Evolutionary conservation across 2,888 invertebrate species (phyloP).

Genomic region (Cerastis leucographa): DNA sequence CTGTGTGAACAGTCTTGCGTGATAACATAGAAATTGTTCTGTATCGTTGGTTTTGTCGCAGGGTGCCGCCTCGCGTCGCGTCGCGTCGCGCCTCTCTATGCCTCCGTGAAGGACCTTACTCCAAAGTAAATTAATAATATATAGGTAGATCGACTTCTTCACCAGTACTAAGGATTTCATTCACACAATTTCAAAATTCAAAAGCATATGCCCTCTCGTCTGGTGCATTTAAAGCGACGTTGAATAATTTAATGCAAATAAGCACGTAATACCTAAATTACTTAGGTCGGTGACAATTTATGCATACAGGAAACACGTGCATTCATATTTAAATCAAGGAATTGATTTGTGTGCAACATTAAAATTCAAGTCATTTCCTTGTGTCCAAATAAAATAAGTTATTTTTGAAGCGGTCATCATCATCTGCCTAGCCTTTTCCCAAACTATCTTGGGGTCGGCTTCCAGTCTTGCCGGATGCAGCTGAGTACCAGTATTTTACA

Average conservation of each 20-base stretch:
- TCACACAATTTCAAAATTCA: neutral
- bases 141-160: too few species aligned
- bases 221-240: neutral
- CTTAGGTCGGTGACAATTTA: slow-evolving; percentile 8
- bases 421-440: too few species aligned
- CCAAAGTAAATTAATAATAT: too few species aligned
- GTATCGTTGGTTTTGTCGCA: too few species aligned
- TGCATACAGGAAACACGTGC: slow-evolving; percentile 18
- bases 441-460: too few species aligned
- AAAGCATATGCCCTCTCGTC: neutral
- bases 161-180: neutral
- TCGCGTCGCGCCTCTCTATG: too few species aligned
- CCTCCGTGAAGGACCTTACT: too few species aligned
- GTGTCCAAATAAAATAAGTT: neutral
- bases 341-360: slow-evolving; percentile 25
- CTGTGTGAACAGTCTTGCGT: too few species aligned
- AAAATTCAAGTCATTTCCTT: slow-evolving; percentile 7
- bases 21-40: too few species aligned
- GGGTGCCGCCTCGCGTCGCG: too few species aligned
- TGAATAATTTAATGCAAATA: slow-evolving; percentile 18
- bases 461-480: too few species aligned
- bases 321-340: slow-evolving; percentile 29
- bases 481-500: too few species aligned
- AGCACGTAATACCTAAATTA: slow-evolving; percentile 9
- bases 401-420: neutral